Evolutionary conservation across 1,140 invertebrate genomes (phyloP).

Genomic region (Bradysia coprophila): DNA sequence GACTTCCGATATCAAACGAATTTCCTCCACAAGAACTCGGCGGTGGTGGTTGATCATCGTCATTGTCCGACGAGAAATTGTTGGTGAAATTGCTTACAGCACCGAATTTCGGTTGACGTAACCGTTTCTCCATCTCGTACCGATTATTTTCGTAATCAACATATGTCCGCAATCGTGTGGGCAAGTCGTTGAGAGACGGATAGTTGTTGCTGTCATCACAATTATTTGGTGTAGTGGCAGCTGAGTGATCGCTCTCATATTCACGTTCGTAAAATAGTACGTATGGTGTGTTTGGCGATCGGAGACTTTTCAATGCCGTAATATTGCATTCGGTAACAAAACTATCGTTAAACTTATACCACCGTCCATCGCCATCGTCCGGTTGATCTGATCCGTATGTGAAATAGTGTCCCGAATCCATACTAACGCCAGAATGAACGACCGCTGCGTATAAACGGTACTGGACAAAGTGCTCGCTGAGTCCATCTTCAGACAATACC

Average conservation of each 20-base stretch:
- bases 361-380: constrained; percentile 43
- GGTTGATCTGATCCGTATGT: constrained; percentile 36
- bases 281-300: constrained; percentile 60
- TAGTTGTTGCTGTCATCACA: neutral
- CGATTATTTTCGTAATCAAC: no score
- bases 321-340: constrained; percentile 40
- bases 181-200: no score
- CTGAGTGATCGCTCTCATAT: neutral
- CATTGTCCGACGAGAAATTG: no score
- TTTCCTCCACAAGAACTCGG: no score
- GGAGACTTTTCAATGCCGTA: constrained; percentile 37
- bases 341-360: constrained; percentile 70
- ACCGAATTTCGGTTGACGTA: no score
- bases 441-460: constrained; percentile 65
- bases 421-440: constrained; percentile 60
- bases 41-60: no score
- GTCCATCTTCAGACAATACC: constrained; percentile 15
- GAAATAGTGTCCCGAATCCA: constrained; percentile 76
- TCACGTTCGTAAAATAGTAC: constrained; percentile 53
- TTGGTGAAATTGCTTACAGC: no score
- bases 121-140: no score
- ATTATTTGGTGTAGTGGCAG: neutral
- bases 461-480: constrained; percentile 20
- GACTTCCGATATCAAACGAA: no score
- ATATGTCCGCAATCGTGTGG: no score